Conservation (phyloP, 2,888 invertebrate genomes). For the Lamproptera curius region DNA sequence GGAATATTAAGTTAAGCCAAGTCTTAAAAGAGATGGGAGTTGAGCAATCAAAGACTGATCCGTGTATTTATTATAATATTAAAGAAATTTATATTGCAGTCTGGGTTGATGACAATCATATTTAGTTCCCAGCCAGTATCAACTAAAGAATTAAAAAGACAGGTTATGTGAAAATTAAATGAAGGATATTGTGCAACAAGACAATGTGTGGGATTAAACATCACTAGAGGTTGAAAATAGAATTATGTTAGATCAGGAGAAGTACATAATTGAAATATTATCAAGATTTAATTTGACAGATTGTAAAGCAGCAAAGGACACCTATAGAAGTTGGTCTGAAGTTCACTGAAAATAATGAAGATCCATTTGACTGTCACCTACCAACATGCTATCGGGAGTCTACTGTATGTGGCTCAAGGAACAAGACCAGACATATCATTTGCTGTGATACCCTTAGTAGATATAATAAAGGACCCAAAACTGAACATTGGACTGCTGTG, state of each 20-base stretch:
- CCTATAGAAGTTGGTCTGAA: conserved; percentile 12
- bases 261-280: conserved; percentile 22
- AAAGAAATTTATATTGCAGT: conserved; percentile 21
- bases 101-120: conserved; percentile 22
- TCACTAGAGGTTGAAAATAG: conserved; percentile 11
- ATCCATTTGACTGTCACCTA: conserved; percentile 20
- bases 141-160: conserved; percentile 1
- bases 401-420: conserved; percentile 27
- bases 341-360: background rate
- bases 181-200: conserved; percentile 18
- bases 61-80: conserved; percentile 23
- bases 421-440: conserved; percentile 31
- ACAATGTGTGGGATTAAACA: conserved; percentile 21
- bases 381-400: conserved; percentile 26
- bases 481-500: conserved; percentile 22
- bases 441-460: conserved; percentile 27
- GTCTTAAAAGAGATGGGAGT: conserved; percentile 19
- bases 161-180: conserved; percentile 10
- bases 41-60: conserved; percentile 18
- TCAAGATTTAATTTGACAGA: conserved; percentile 18
- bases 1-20: conserved; percentile 14
- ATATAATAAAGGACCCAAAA: conserved; percentile 22
- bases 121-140: conserved; percentile 5
- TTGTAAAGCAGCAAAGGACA: conserved; percentile 20
- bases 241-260: conserved; percentile 19